phyloP scores from a whole-genome alignment of 2,888 invertebrate genomes.

The Ellobium chinense region DNA sequence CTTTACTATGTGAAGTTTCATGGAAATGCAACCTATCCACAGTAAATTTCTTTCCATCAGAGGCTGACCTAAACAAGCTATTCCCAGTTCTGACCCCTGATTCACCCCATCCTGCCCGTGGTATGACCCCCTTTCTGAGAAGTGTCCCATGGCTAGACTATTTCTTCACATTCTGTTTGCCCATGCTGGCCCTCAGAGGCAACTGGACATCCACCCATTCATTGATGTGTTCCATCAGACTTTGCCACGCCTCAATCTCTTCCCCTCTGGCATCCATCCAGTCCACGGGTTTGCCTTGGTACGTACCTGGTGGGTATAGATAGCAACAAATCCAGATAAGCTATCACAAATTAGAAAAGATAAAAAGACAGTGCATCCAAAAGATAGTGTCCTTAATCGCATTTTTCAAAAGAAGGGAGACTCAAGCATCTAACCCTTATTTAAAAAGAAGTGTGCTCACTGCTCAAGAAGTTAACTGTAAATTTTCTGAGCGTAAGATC shows the following conservation, averaged over 20 bases:
- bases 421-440: no score
- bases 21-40: conserved; percentile 11
- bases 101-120: not conserved
- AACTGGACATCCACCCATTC: conserved; percentile 98
- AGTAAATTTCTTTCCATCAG: not conserved
- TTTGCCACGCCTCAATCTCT: conserved; percentile 94
- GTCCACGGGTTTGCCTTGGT: conserved; percentile 85
- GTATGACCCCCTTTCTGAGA: conserved; percentile 8
- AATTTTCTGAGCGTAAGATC: no score
- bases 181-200: conserved; percentile 86
- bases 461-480: no score
- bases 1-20: not conserved
- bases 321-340: no score
- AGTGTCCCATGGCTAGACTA: conserved; percentile 31
- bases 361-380: no score
- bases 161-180: conserved; percentile 57
- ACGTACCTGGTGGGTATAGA: conserved; percentile 18
- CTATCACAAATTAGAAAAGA: no score
- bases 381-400: no score
- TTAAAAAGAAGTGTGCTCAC: no score
- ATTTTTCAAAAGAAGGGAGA: no score
- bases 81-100: not conserved
- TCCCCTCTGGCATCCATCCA: conserved; percentile 98
- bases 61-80: not conserved
- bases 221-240: conserved; percentile 95